phyloP scores from a whole-genome alignment of 2,797 vertebrate genomes.

The Lacerta agilis region DNA sequence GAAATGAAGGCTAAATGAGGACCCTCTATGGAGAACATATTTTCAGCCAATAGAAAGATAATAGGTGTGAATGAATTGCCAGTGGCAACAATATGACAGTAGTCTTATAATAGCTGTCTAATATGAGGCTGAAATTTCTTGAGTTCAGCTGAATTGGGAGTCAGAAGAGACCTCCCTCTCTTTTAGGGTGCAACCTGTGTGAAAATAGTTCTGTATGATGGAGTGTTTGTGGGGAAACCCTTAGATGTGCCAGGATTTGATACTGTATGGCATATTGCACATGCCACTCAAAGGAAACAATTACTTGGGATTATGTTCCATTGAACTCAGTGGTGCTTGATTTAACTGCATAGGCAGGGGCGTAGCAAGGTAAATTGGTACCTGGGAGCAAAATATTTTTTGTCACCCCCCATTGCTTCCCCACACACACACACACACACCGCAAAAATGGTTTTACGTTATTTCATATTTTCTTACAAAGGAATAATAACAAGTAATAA shows the following conservation, averaged over 20 bases:
- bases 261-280: too few relatives aligned
- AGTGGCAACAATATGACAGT: slow-evolving; percentile 16
- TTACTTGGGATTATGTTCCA: too few relatives aligned
- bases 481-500: too few relatives aligned
- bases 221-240: not conserved
- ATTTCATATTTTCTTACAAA: too few relatives aligned
- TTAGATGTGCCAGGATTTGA: not conserved
- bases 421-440: too few relatives aligned
- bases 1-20: not conserved
- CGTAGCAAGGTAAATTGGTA: too few relatives aligned
- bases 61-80: slow-evolving; percentile 33
- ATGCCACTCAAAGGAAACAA: too few relatives aligned
- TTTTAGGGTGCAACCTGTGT: not conserved
- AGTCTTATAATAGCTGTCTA: slow-evolving; percentile 5
- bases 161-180: not conserved
- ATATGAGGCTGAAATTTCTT: not conserved
- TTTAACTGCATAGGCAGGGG: not conserved
- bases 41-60: slow-evolving; percentile 20
- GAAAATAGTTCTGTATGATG: too few relatives aligned
- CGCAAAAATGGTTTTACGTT: too few relatives aligned
- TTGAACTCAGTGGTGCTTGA: not conserved
- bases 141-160: not conserved
- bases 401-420: too few relatives aligned
- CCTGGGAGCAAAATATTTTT: too few relatives aligned
- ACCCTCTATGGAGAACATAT: slow-evolving; percentile 2